These are phyloP conservation scores for Andrena cerasifolii DNA, from an alignment of 1,140 invertebrate species.

Conservation along the genomic window DNA sequence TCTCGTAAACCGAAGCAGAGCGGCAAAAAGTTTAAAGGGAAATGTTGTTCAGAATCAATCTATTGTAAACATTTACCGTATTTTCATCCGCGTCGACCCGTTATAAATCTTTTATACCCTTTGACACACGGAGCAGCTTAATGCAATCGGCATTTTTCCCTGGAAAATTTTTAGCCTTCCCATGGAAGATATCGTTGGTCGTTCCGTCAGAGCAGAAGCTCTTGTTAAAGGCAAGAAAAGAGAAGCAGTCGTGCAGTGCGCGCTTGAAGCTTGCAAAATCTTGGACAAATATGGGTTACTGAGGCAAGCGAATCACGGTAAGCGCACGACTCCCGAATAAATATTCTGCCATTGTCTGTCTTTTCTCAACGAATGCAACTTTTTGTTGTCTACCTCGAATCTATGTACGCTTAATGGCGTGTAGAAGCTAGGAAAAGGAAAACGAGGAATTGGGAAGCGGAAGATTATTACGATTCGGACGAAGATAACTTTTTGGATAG, in stretches of 20 bases:
- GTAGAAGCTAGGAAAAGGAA: constrained; percentile 87
- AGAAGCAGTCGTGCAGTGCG: constrained; percentile 96
- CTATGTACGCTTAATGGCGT: background rate
- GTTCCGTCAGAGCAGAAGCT: constrained; percentile 91
- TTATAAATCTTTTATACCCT: too few relatives aligned
- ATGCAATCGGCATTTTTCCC: background rate
- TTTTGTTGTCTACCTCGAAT: constrained; percentile 2
- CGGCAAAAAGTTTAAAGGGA: too few relatives aligned
- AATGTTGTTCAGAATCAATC: too few relatives aligned
- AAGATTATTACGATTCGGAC: constrained; percentile 98
- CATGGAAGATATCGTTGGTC: constrained; percentile 89
- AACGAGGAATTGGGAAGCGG: constrained; percentile 91
- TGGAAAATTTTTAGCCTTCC: constrained; percentile 84
- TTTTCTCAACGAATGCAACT: background rate
- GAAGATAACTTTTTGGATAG: constrained; percentile 98
- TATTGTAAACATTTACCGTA: too few relatives aligned
- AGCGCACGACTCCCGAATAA: constrained; percentile 7
- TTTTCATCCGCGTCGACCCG: too few relatives aligned
- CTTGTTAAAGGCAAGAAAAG: constrained; percentile 96
- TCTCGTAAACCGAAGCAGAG: too few relatives aligned
- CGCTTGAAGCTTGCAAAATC: constrained; percentile 96
- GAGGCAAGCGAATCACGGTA: constrained; percentile 90
- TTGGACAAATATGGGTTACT: constrained; percentile 92
- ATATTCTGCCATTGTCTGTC: background rate
- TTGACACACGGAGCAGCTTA: too few relatives aligned